Evolutionary conservation across 2,888 invertebrate genomes (phyloP).

Genomic region (Himalopsyche tibetana): DNA sequence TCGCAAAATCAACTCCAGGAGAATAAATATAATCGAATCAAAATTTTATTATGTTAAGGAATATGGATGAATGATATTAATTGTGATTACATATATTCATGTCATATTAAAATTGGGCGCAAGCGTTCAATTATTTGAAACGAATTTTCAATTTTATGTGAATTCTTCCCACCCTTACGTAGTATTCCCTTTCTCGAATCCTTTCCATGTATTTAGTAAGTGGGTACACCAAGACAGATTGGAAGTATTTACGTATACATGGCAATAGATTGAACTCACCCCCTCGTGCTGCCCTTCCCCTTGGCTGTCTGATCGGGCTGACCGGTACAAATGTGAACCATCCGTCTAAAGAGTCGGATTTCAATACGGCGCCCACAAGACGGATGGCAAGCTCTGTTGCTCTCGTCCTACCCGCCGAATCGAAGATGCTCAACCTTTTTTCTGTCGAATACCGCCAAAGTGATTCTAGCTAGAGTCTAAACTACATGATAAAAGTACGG

Average conservation of each 20-base stretch:
- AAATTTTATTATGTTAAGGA: too few relatives aligned
- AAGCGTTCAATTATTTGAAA: too few relatives aligned
- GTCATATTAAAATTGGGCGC: too few relatives aligned
- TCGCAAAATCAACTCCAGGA: too few relatives aligned
- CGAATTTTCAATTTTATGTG: too few relatives aligned
- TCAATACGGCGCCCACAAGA: slow-evolving; percentile 42
- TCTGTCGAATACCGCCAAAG: background rate
- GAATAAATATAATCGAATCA: too few relatives aligned
- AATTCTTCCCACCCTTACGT: too few relatives aligned
- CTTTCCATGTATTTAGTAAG: background rate
- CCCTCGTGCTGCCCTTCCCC: slow-evolving; percentile 17
- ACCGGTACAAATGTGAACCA: slow-evolving; percentile 38
- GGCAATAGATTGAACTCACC: slow-evolving; percentile 40
- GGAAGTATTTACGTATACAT: slow-evolving; percentile 42
- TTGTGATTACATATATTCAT: too few relatives aligned
- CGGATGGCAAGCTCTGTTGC: slow-evolving; percentile 19
- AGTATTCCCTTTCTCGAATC: background rate
- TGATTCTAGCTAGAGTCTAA: too few relatives aligned
- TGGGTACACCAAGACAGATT: slow-evolving; percentile 19
- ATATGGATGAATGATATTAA: too few relatives aligned
- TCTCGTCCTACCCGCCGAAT: background rate
- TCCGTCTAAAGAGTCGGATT: slow-evolving; percentile 42
- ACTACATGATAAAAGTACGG: too few relatives aligned
- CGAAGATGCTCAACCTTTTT: background rate
- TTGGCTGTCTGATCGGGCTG: slow-evolving; percentile 22